These are phyloP conservation scores for Marronus borbonicus DNA, from an alignment of 2,888 invertebrate species.

Conservation along the genomic window DNA sequence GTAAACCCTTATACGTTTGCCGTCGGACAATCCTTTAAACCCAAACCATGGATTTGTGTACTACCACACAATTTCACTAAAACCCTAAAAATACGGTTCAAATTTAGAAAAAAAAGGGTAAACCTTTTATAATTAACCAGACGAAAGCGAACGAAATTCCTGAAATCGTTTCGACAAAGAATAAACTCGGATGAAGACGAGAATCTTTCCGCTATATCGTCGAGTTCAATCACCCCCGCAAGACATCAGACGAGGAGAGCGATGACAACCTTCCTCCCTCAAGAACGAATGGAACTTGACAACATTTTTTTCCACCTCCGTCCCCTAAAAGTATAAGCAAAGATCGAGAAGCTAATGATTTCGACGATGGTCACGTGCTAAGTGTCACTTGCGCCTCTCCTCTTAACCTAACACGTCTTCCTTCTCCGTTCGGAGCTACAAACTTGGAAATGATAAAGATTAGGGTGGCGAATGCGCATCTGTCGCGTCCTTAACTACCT, in stretches of 20 bases:
- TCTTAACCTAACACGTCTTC: not conserved
- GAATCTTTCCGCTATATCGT: not conserved
- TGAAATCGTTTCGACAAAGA: slow-evolving; percentile 15
- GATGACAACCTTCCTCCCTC: not conserved
- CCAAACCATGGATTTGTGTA: too few relatives aligned
- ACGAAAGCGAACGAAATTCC: too few relatives aligned
- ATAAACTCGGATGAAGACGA: not conserved
- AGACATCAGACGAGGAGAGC: not conserved
- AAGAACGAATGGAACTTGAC: not conserved
- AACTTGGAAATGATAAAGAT: slow-evolving; percentile 14
- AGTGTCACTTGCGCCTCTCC: slow-evolving; percentile 32
- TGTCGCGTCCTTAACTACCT: not conserved
- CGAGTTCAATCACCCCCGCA: slow-evolving; percentile 8
- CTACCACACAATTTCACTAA: too few relatives aligned
- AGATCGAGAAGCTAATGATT: slow-evolving; percentile 25
- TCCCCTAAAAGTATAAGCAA: not conserved
- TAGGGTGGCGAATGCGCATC: slow-evolving; percentile 1
- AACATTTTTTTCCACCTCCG: slow-evolving; percentile 14
- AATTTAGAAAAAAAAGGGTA: too few relatives aligned
- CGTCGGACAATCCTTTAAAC: too few relatives aligned
- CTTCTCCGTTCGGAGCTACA: not conserved
- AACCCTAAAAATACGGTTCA: too few relatives aligned
- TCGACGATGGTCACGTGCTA: slow-evolving; percentile 23
- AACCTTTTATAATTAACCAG: too few relatives aligned
- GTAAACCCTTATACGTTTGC: too few relatives aligned